Percentiles rank a stretch among this genome's conserved stretches.
These are phyloP conservation scores for Macrophya annulata DNA, from an alignment of 2,888 invertebrate genomes.

Conservation along the genomic window DNA sequence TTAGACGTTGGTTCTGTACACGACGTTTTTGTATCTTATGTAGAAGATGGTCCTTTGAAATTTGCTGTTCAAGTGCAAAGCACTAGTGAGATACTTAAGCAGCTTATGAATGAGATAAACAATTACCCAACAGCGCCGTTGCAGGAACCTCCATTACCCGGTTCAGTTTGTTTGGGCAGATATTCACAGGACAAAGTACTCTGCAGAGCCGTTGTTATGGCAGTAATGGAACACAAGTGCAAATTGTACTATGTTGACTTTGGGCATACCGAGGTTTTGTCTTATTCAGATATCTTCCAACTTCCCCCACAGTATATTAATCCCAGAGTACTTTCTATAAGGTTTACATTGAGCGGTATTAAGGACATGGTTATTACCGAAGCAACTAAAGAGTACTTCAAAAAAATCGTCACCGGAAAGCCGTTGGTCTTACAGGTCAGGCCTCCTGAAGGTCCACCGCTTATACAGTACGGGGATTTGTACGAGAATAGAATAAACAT, in stretches of 20 bases:
- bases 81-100: constrained; percentile 83
- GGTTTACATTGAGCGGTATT: constrained; percentile 87
- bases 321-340: constrained; percentile 88
- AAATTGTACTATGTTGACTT: constrained; percentile 92
- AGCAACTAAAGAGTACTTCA: constrained; percentile 88
- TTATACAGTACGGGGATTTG: constrained; percentile 89
- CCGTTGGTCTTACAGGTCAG: constrained; percentile 85
- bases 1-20: constrained; percentile 83
- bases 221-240: constrained; percentile 86
- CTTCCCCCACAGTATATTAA: constrained; percentile 88
- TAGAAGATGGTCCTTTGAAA: constrained; percentile 90
- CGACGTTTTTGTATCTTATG: constrained; percentile 87
- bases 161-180: constrained; percentile 89
- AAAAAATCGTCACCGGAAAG: constrained; percentile 85
- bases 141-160: constrained; percentile 86
- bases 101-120: constrained; percentile 89
- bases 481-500: constrained; percentile 83
- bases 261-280: constrained; percentile 88
- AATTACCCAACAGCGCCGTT: constrained; percentile 82
- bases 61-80: constrained; percentile 89
- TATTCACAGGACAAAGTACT: constrained; percentile 86
- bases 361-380: constrained; percentile 81
- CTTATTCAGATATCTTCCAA: constrained; percentile 87
- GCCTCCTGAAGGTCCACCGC: constrained; percentile 86
- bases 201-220: constrained; percentile 89